phyloP scores from a whole-genome alignment of 2,888 invertebrate genomes.

The Megaustenia siamemsis region DNA sequence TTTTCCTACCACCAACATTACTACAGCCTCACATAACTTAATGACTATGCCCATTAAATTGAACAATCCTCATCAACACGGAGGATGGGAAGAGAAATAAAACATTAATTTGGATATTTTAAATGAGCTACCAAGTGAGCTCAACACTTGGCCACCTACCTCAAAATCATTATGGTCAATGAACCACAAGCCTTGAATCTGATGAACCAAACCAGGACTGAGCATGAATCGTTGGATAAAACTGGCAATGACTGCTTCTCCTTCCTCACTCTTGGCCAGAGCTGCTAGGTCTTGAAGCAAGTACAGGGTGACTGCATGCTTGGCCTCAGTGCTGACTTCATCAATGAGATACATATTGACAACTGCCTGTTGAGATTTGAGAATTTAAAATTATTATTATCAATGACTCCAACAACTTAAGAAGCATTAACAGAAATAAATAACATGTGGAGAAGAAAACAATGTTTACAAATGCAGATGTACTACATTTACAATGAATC shows the following conservation, averaged over 20 bases:
- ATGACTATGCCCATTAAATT: no score
- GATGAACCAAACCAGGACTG: conserved; percentile 87
- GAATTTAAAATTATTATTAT: background rate
- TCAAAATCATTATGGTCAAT: conserved; percentile 91
- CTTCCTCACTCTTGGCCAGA: conserved; percentile 84
- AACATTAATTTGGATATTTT: no score
- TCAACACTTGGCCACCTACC: conserved; percentile 81
- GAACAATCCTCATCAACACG: no score
- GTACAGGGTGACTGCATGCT: conserved; percentile 90
- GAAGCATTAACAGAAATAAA: background rate
- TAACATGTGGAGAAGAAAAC: no score
- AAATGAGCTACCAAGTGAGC: no score
- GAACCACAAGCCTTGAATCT: conserved; percentile 93
- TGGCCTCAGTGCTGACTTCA: conserved; percentile 84
- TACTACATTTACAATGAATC: no score
- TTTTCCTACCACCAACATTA: no score
- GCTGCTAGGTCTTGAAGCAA: conserved; percentile 89
- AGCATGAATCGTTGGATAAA: conserved; percentile 90
- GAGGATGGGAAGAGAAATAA: background rate
- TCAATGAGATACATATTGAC: conserved; percentile 88
- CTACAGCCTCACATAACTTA: no score
- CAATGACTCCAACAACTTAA: background rate
- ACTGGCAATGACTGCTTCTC: conserved; percentile 82
- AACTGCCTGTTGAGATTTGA: conserved; percentile 79
- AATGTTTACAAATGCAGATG: no score